Percentiles rank a stretch among this genome's conserved stretches.
Evolutionary conservation across 2,797 vertebrate species (phyloP).

Genomic region (Onychomys torridus): DNA sequence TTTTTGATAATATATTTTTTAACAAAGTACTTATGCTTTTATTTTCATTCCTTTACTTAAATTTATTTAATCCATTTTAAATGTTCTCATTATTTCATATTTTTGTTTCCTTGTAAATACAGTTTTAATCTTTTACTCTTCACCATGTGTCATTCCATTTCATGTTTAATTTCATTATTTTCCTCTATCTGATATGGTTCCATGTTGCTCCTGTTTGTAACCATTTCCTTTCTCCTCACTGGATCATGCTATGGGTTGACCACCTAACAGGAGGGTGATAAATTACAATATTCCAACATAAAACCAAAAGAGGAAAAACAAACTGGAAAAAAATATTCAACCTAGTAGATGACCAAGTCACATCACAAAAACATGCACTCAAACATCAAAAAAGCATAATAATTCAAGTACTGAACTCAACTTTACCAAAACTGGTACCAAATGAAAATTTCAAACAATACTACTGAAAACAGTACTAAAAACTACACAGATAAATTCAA

Average conservation of each 20-base stretch:
- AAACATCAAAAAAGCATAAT: background rate
- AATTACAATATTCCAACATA: background rate
- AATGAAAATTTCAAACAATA: background rate
- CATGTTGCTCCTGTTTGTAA: background rate
- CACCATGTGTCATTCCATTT: background rate
- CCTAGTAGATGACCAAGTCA: background rate
- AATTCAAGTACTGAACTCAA: background rate
- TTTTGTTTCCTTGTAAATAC: background rate
- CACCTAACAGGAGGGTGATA: background rate
- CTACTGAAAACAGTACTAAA: background rate
- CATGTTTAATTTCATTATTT: background rate
- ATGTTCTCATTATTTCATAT: background rate
- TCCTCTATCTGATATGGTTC: background rate
- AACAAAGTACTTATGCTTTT: background rate
- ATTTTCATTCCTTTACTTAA: background rate
- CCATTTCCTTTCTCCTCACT: background rate
- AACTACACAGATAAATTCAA: background rate
- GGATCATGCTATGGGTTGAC: background rate
- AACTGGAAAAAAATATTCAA: background rate
- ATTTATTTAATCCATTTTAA: background rate
- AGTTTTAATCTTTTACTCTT: background rate
- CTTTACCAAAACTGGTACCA: background rate
- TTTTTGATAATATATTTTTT: background rate
- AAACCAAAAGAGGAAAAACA: background rate
- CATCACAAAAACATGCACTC: background rate